Evolutionary conservation across 2,113 vertebrate genomes (phyloP).

Genomic region (Trochalopteron elliotii): DNA sequence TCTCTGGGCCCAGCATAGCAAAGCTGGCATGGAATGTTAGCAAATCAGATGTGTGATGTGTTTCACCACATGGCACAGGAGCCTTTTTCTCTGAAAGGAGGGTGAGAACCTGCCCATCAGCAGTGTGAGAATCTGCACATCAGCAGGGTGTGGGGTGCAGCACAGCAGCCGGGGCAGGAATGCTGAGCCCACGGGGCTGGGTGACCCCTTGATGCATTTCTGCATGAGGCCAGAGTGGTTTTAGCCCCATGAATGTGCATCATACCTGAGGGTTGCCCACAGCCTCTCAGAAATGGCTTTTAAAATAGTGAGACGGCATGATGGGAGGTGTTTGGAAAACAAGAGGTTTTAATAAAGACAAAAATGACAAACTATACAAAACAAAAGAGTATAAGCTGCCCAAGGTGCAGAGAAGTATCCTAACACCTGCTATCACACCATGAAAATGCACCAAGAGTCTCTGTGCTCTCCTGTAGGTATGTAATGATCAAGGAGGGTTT

Average conservation of each 20-base stretch:
- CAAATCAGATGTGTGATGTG: not conserved
- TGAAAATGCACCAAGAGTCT: not conserved
- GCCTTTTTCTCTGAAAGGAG: not conserved
- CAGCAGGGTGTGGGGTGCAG: not conserved
- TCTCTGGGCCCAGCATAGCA: not conserved
- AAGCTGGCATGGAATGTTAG: not conserved
- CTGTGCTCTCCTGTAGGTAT: not conserved
- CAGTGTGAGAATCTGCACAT: no score
- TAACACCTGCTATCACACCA: not conserved
- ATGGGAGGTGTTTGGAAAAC: not conserved
- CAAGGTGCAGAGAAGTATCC: not conserved
- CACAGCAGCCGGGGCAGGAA: not conserved
- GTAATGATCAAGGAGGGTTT: not conserved
- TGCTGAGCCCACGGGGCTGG: not conserved
- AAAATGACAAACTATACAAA: not conserved
- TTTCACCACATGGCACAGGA: not conserved
- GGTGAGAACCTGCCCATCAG: not conserved
- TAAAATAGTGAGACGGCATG: not conserved
- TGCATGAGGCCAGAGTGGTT: not conserved
- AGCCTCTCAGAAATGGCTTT: not conserved
- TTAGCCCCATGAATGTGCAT: not conserved
- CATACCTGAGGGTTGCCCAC: not conserved
- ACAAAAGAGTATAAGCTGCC: not conserved
- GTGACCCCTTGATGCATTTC: not conserved
- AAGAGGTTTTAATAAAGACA: not conserved